Percentiles rank a stretch among this genome's conserved stretches.
These are phyloP conservation scores for Lagopus muta DNA, from an alignment of 2,113 vertebrate genomes.

Conservation along the genomic window DNA sequence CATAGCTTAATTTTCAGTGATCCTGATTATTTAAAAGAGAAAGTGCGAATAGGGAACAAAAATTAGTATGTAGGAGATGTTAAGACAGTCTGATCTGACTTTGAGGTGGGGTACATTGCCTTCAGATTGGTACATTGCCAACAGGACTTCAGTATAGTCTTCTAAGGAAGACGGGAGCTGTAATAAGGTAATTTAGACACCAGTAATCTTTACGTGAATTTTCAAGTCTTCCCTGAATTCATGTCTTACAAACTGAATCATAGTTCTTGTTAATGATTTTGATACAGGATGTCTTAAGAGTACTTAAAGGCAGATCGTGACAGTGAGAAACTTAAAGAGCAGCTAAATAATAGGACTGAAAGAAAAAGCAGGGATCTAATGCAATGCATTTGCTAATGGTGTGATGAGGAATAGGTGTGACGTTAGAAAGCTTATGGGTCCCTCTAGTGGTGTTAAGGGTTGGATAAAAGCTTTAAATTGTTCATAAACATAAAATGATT, in stretches of 20 bases:
- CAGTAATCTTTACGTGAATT: not conserved
- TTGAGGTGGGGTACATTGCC: not conserved
- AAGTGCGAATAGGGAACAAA: not conserved
- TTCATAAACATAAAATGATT: not conserved
- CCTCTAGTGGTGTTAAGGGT: constrained; percentile 50
- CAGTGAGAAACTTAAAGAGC: not conserved
- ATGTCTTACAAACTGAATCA: not conserved
- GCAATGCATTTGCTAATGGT: not conserved
- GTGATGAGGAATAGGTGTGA: not conserved
- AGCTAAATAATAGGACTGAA: not conserved
- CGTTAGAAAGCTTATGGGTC: constrained; percentile 12
- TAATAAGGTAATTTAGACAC: not conserved
- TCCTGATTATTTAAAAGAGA: not conserved
- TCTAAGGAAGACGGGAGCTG: not conserved
- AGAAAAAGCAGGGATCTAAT: not conserved
- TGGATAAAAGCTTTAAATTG: not conserved
- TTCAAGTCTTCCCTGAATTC: not conserved
- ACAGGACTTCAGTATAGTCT: not conserved
- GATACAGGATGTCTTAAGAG: not conserved
- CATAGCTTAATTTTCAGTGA: not conserved
- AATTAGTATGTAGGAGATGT: not conserved
- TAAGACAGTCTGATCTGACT: not conserved
- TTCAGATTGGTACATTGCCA: not conserved
- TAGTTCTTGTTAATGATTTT: not conserved
- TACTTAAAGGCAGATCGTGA: not conserved